A percentile compares a stretch with the other conserved stretches of the same genome.
These are phyloP conservation scores for Dermolepida albohirtum DNA, from an alignment of 2,888 invertebrate genomes.

Conservation along the genomic window DNA sequence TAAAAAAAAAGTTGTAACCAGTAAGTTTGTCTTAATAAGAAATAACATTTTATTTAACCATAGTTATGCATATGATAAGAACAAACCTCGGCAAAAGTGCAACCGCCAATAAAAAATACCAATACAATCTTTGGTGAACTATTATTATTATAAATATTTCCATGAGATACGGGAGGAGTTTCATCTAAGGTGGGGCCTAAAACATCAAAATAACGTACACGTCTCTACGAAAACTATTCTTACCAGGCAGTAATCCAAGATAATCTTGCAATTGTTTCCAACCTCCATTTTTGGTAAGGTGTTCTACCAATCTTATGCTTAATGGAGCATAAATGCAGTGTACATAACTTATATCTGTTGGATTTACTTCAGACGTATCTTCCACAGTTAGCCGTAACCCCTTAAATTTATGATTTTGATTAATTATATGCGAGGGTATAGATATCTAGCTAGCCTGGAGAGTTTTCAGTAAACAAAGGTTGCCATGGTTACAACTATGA, in stretches of 20 bases:
- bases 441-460: no score
- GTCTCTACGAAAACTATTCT: not conserved
- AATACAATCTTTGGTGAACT: slow-evolving; percentile 81
- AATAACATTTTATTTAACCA: not conserved
- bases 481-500: no score
- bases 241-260: slow-evolving; percentile 81
- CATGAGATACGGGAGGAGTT: slow-evolving; percentile 64
- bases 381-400: slow-evolving; percentile 88
- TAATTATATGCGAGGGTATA: no score
- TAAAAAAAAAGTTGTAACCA: slow-evolving; percentile 49
- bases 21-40: not conserved
- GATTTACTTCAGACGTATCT: slow-evolving; percentile 85
- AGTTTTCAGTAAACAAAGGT: no score
- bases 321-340: slow-evolving; percentile 95
- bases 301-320: slow-evolving; percentile 87
- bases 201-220: slow-evolving; percentile 34
- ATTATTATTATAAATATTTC: slow-evolving; percentile 58
- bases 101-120: slow-evolving; percentile 97
- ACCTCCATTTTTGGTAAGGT: slow-evolving; percentile 78
- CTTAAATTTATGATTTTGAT: no score
- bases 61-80: not conserved
- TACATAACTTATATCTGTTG: slow-evolving; percentile 90
- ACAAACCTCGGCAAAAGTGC: slow-evolving; percentile 88
- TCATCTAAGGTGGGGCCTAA: slow-evolving; percentile 76
- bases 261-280: slow-evolving; percentile 88